phyloP scores from a whole-genome alignment of 2,888 invertebrate genomes.

The Ypsolopha scabrella region DNA sequence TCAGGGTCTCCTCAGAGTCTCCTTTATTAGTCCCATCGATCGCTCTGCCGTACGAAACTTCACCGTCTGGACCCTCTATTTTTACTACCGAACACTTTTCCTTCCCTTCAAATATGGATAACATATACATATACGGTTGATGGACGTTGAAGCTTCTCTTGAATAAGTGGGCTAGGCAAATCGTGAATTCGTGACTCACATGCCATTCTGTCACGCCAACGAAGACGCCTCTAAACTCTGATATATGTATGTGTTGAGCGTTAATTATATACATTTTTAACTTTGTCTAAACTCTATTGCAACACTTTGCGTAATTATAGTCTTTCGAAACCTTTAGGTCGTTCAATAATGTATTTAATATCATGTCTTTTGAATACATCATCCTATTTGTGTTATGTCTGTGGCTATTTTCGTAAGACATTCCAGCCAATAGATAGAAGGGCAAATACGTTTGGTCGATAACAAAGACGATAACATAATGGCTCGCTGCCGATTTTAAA shows the following conservation, averaged over 20 bases:
- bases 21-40: no score
- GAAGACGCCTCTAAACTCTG: neutral
- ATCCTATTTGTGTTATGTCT: neutral
- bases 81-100: no score
- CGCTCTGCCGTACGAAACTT: no score
- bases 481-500: neutral
- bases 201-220: conserved; percentile 1
- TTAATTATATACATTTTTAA: neutral
- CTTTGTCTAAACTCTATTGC: neutral
- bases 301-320: neutral
- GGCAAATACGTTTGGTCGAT: neutral
- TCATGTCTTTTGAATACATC: neutral
- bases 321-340: no score
- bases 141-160: no score
- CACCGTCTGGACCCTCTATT: no score
- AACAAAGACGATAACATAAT: conserved; percentile 1
- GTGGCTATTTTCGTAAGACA: neutral
- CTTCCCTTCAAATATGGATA: no score
- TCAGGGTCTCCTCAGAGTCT: no score
- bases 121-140: no score
- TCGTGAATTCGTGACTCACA: conserved; percentile 1
- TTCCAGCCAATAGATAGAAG: neutral
- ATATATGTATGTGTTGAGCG: no score
- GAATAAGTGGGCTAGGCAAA: no score
- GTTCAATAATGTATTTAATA: neutral